phyloP scores from a whole-genome alignment of 2,797 vertebrate species.

The Periparus ater region DNA sequence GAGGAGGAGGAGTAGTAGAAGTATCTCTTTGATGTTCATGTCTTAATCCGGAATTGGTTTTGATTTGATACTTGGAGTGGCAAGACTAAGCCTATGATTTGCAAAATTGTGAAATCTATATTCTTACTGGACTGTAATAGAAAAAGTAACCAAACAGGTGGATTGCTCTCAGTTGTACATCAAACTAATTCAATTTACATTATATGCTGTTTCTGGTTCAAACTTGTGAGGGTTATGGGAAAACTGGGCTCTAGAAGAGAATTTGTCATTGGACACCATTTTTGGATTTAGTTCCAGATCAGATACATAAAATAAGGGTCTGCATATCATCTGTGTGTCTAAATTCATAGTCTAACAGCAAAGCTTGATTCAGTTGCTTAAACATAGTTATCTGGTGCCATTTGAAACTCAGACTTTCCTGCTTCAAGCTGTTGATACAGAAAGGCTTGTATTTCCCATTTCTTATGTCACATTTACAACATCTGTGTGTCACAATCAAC shows the following conservation, averaged over 20 bases:
- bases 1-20: not conserved
- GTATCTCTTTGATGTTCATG: not conserved
- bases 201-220: not conserved
- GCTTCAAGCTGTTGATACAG: not conserved
- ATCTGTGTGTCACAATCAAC: not conserved
- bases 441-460: not conserved
- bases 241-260: not conserved
- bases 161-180: not conserved
- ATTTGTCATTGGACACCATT: not conserved
- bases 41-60: not conserved
- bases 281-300: not conserved
- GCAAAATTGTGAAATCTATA: not conserved
- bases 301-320: not conserved
- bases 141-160: not conserved
- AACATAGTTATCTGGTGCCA: not conserved
- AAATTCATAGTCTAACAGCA: not conserved
- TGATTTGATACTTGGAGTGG: not conserved
- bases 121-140: not conserved
- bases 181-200: not conserved
- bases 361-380: not conserved
- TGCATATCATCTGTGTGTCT: not conserved
- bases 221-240: not conserved
- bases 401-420: not conserved
- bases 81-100: conserved; percentile 20
- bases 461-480: not conserved